Conservation (phyloP, 2,113 vertebrate genomes). For the Lepus americanus region DNA sequence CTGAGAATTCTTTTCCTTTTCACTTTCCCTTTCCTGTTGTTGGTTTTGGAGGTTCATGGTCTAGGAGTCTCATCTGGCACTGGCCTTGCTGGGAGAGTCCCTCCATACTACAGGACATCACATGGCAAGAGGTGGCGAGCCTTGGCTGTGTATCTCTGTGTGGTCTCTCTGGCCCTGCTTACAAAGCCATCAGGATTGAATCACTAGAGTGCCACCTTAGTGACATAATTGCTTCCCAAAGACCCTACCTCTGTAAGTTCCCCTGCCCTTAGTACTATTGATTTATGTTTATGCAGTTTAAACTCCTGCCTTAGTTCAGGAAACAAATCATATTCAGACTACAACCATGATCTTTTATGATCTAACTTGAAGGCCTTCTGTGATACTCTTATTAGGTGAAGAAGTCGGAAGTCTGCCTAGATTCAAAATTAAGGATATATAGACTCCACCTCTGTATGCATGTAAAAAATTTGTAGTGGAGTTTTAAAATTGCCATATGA, state of each 20-base stretch:
- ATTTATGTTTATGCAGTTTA: background rate
- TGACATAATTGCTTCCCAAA: no score
- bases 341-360: background rate
- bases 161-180: no score
- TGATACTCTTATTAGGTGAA: background rate
- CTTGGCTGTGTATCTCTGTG: no score
- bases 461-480: background rate
- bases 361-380: background rate
- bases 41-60: background rate
- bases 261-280: no score
- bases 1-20: background rate
- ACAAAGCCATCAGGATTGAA: no score
- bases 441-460: background rate
- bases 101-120: no score
- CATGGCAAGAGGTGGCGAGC: no score
- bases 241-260: no score
- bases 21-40: accelerated
- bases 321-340: background rate
- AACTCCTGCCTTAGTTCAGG: background rate
- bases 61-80: no score
- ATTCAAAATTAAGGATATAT: background rate
- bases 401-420: background rate
- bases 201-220: no score
- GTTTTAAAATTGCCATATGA: background rate
- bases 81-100: no score